A percentile compares a stretch with the other conserved stretches of the same genome.
Evolutionary conservation across 2,113 vertebrate species (phyloP).

Genomic region (Numenius arquata): DNA sequence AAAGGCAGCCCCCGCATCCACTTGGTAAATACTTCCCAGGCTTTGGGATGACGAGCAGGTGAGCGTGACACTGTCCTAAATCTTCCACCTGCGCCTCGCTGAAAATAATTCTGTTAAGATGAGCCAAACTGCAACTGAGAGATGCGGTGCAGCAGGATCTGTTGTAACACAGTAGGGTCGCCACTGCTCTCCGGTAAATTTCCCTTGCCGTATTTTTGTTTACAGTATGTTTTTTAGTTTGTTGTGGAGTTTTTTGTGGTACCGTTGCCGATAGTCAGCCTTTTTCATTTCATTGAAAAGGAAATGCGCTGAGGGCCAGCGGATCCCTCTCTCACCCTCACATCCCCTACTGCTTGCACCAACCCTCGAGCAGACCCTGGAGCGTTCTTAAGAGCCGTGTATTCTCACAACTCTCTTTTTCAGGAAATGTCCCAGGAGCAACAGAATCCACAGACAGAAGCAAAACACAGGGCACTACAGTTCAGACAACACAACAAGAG

Average conservation of each 20-base stretch:
- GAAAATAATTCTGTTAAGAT: neutral
- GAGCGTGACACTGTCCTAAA: neutral
- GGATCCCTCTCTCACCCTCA: neutral
- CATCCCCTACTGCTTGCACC: rapidly evolving
- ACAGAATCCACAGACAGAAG: constrained; percentile 98
- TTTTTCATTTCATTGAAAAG: neutral
- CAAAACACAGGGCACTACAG: constrained; percentile 99
- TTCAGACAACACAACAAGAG: constrained; percentile 98
- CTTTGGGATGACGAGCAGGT: neutral
- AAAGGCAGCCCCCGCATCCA: neutral
- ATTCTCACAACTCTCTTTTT: constrained; percentile 61
- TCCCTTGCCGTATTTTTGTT: neutral
- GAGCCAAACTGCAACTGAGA: neutral
- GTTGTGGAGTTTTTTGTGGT: neutral
- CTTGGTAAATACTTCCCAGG: neutral
- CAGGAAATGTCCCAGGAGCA: constrained; percentile 99
- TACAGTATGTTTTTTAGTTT: neutral
- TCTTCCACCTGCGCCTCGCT: rapidly evolving
- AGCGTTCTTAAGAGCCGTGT: neutral
- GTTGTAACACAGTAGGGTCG: rapidly evolving
- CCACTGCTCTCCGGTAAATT: neutral
- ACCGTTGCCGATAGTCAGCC: neutral
- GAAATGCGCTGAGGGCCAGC: rapidly evolving
- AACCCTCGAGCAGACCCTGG: neutral
- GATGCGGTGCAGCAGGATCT: rapidly evolving